Base-by-base conservation (phyloP, 2,888 invertebrate genomes). In the Sphinx pinastri region DNA sequence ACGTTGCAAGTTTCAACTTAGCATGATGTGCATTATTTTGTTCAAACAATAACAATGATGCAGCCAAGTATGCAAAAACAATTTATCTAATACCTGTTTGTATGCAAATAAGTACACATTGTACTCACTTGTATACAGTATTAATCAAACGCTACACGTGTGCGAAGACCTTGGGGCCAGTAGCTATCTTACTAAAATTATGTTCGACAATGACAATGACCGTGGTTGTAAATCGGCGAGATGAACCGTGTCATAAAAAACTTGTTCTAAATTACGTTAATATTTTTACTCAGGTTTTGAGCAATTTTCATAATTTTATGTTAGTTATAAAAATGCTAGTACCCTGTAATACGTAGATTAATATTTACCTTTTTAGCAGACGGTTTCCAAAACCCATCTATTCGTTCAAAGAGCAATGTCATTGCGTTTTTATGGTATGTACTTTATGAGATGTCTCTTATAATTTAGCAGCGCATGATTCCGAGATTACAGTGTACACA, bases 81-180 rank as follows among this genome's bases (percentile, higher is more conserved):
- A 25, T 66, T 49, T 49, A 52, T 16, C 49, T 31, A 52, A 14
- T 51, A 45, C 63, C 58, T 67, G 70, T 72, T 72, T 71, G 71
- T 71, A 70, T 54, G 69, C 54, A 69, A 69, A 73, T 70, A 68
- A 70, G 75, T 73, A 70, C 71, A 72, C 68, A 72, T 16, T 58
- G 59, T 75, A 68, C 72, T 72, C 72, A 70, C 38, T 72, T 71
- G 63, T 49, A 74, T 73, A 74, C 70, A 59, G 66, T 49, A 74
- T 74, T 74, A 71, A 76, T 77, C 75, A 79, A 75, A 72, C 77
- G 58, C 52, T 72, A 72, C 77, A 79, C 77, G 76, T 79, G 75
- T 71, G 45, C 49, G 68, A 68, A 69, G 71, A 68, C 79, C 79
- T 80, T 77, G 77, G 66, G 74, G 70, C 73, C 69, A 68, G 72